Evolutionary conservation across 2,888 invertebrate genomes (phyloP), one percentile per base, ranked within the genome.

Genomic region (Polyommatus icarus): DNA sequence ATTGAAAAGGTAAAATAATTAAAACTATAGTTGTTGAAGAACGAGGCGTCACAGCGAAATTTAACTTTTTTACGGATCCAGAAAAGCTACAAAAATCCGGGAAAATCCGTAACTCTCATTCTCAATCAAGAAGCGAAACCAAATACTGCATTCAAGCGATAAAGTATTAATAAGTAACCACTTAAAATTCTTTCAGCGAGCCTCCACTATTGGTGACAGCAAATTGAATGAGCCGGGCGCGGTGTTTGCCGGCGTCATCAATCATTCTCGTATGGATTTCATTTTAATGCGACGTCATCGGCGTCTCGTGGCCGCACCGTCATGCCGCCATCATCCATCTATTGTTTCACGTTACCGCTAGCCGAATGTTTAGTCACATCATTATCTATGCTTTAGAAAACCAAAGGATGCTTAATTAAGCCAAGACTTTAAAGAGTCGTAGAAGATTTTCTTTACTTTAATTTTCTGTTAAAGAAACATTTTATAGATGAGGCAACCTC

Each of bases 271-370:
- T 91, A 89, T 92, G 92, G 92, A 91, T 92, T 91, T 92, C 92
- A 88, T 92, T 93, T 92, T 93, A 93, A 92, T 90, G 93, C 93
- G 90, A 83, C 90, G 93, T 92, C 93, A 94, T 91, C 90, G 91
- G 87, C 85, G 93, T 91, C 90, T 92, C 90, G 89, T 86, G 87
- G 88, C 87, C 88, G 81, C 83, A 79, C 76, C 83, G 84, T 84
- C 85, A 84, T 80, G 81, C 81, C 79, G 80, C 80, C 80, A 80
- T 80, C 80, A 81, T 82, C 81, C 81, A 80, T 82, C 82, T 82
- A 85, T 86, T 86, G 86, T 86, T 84, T 82, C 81, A 84, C 81
- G 80, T 79, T 81, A 81, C 76, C 71, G 76, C 76, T 77, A 78
- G 78, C 78, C 79, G 79, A 80, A 80, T 81, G 78, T 82, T 82